Conservation (phyloP, 2,797 vertebrate species). For the Enteromius thamalakanensis region DNA sequence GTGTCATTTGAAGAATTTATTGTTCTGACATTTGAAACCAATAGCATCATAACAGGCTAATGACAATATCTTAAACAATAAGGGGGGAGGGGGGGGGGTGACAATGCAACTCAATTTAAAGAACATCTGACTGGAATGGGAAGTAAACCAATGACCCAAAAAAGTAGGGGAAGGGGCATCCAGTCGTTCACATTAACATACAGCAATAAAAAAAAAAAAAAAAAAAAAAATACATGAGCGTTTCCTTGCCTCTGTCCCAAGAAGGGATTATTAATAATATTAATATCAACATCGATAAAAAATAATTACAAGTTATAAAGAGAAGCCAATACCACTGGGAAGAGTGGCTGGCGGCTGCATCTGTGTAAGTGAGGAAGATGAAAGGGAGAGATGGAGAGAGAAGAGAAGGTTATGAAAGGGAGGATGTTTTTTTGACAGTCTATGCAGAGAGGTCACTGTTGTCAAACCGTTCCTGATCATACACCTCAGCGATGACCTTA, state of each 20-base stretch:
- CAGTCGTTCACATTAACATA: conserved; percentile 67
- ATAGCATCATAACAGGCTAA: conserved; percentile 59
- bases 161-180: conserved; percentile 44
- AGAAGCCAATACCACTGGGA: conserved; percentile 58
- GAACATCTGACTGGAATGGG: conserved; percentile 52
- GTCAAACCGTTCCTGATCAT: conserved; percentile 91
- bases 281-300: conserved; percentile 67
- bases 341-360: conserved; percentile 55
- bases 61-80: conserved; percentile 52
- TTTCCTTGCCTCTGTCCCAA: conserved; percentile 59
- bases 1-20: conserved; percentile 64
- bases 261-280: conserved; percentile 64
- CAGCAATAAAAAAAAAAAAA: conserved; percentile 53
- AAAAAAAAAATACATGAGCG: conserved; percentile 54
- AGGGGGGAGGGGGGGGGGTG: conserved; percentile 7
- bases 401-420: conserved; percentile 39
- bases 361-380: conserved; percentile 46
- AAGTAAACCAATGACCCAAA: conserved; percentile 54
- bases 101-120: conserved; percentile 54
- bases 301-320: conserved; percentile 71
- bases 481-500: conserved; percentile 89
- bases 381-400: conserved; percentile 28
- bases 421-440: conserved; percentile 61
- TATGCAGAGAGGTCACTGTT: conserved; percentile 90
- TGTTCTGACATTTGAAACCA: conserved; percentile 63